Evolutionary conservation across 2,797 vertebrate species (phyloP), one percentile per base, ranked within the genome.

Genomic region (Acanthis flammea): DNA sequence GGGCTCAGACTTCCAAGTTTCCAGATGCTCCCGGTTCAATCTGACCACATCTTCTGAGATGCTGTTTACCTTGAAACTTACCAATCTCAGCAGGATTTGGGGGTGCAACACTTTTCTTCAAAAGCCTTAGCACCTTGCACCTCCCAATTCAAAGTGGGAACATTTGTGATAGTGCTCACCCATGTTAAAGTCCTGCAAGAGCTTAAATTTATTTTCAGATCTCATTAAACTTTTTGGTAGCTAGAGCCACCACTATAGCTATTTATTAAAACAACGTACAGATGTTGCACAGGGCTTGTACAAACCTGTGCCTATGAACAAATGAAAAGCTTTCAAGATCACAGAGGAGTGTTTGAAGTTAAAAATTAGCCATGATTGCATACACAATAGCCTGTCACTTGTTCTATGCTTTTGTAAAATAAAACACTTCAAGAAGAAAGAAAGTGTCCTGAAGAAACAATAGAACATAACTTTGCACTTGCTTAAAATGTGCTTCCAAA

Each of bases 301-400:
- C 97, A 95, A 97, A 97, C 97, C 94, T 98, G 97, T 90, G 92
- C 94, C 93, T 94, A 92, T 81, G 96, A 97, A 97, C 96, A 98
- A 97, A 98, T 97, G 97, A 97, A 97, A 98, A 97, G 97, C 96
- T 97, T 98, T 97, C 96, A 97, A 97, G 97, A 98, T 98, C 97
- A 98, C 95, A 97, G 96, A 96, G 94, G 85, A 89, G 86, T 94
- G 97, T 97, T 98, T 97, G 96, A 98, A 97, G 97, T 97, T 93
- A 97, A 96, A 98, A 98, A 92, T 94, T 95, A 97, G 94, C 95
- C 95, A 80, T 97, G 93, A 97, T 97, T 98, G 96, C 60, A 70
- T 90, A 95, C 90, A 97, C 95, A 97, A 97, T 97, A 97, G 92
- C 87, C 96, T 97, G 96, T 95, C 96, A 93, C 96, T 97, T 96